A percentile compares a stretch with the other conserved stretches of the same genome.
Evolutionary conservation across 2,113 vertebrate species (phyloP).

Genomic region (Cepphus grylle): DNA sequence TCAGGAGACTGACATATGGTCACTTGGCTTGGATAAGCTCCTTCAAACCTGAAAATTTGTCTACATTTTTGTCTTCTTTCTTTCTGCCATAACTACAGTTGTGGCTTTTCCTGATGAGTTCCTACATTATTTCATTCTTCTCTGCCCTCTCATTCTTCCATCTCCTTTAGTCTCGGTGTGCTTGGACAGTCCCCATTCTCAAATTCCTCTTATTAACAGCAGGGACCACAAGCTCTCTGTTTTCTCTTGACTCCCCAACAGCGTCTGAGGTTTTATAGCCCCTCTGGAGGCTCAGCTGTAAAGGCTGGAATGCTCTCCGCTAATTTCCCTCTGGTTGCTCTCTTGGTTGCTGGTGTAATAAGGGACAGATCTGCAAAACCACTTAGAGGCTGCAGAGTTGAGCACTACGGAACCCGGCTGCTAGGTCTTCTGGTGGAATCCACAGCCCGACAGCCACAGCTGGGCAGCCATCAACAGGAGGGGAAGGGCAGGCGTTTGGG

Average conservation of each 20-base stretch:
- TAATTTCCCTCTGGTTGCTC: neutral
- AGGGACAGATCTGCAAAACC: neutral
- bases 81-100: neutral
- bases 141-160: neutral
- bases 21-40: neutral
- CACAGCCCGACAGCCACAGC: neutral
- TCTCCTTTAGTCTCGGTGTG: neutral
- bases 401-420: neutral
- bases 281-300: neutral
- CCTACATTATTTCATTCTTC: neutral
- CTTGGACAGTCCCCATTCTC: neutral
- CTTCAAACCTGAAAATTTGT: neutral
- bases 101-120: neutral
- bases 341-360: neutral
- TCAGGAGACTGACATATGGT: conserved; percentile 55
- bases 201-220: neutral
- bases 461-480: neutral
- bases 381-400: neutral
- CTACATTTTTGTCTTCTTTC: neutral
- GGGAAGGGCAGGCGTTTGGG: neutral
- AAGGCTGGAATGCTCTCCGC: neutral
- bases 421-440: neutral
- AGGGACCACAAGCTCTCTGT: neutral
- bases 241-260: neutral
- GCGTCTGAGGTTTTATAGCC: neutral